A percentile compares a stretch with the other conserved stretches of the same genome.
Evolutionary conservation across 2,113 vertebrate genomes (phyloP).

Genomic region (Alouatta palliata): DNA sequence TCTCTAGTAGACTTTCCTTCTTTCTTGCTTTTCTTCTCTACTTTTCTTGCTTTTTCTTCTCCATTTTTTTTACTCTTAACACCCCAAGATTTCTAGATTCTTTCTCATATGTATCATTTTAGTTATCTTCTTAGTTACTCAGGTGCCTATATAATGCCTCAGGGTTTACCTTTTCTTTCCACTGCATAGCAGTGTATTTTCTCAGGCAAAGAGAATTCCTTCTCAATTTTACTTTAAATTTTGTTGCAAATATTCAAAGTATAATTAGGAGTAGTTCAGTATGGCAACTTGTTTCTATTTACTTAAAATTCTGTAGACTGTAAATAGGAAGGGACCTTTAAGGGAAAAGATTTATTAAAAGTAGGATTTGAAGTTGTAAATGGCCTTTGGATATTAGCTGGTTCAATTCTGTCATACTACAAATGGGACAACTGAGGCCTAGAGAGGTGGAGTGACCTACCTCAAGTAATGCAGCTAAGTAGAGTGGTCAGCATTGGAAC

Average conservation of each 20-base stretch:
- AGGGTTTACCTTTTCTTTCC: not conserved
- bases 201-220: conserved; percentile 16
- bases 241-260: not conserved
- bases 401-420: not conserved
- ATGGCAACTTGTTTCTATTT: not conserved
- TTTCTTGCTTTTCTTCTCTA: not conserved
- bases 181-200: not conserved
- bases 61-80: not conserved
- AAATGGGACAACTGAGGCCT: not conserved
- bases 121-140: not conserved
- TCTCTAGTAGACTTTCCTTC: not conserved
- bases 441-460: not conserved
- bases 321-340: not conserved
- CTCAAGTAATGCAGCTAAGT: not conserved
- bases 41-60: not conserved
- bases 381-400: not conserved
- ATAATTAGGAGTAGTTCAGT: not conserved
- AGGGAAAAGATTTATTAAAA: not conserved
- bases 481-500: not conserved
- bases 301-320: not conserved
- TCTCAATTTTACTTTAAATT: not conserved
- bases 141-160: not conserved
- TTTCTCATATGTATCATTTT: not conserved
- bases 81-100: not conserved
- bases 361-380: not conserved